Conservation (phyloP, 2,888 invertebrate genomes). For the Monopis laevigella region DNA sequence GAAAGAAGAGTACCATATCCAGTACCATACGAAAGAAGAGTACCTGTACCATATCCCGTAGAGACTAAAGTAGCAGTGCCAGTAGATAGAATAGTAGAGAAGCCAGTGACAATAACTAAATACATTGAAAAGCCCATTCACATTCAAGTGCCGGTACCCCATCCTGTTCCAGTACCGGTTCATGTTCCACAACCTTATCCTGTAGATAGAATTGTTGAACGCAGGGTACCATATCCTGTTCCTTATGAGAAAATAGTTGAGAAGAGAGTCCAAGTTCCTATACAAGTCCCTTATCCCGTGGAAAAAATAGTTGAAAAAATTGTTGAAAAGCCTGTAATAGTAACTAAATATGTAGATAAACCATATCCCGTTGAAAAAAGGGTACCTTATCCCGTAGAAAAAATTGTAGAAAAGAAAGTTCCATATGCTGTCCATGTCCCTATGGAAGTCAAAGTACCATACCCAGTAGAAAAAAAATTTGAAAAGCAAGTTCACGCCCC, state of each 20-base stretch:
- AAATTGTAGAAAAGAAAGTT: conserved; percentile 57
- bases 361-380: conserved; percentile 58
- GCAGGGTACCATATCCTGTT: conserved; percentile 44
- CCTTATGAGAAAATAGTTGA: conserved; percentile 48
- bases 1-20: conserved; percentile 58
- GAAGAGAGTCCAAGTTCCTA: conserved; percentile 54
- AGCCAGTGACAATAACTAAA: conserved; percentile 60
- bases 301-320: conserved; percentile 59
- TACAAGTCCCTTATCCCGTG: conserved; percentile 54
- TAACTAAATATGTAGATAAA: conserved; percentile 49
- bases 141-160: conserved; percentile 47
- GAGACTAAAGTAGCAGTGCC: conserved; percentile 24
- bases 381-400: conserved; percentile 56
- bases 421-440: conserved; percentile 67
- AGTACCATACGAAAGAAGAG: conserved; percentile 45
- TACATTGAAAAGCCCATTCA: conserved; percentile 49
- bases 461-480: conserved; percentile 44
- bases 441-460: conserved; percentile 57
- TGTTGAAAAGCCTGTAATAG: conserved; percentile 67
- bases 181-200: conserved; percentile 52
- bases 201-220: conserved; percentile 62
- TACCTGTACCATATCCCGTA: conserved; percentile 32
- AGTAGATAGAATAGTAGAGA: conserved; percentile 63
- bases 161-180: conserved; percentile 43
- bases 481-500: conserved; percentile 46